Evolutionary conservation across 23 tunicate species (phyloP).

Genomic region (Styela plicata): DNA sequence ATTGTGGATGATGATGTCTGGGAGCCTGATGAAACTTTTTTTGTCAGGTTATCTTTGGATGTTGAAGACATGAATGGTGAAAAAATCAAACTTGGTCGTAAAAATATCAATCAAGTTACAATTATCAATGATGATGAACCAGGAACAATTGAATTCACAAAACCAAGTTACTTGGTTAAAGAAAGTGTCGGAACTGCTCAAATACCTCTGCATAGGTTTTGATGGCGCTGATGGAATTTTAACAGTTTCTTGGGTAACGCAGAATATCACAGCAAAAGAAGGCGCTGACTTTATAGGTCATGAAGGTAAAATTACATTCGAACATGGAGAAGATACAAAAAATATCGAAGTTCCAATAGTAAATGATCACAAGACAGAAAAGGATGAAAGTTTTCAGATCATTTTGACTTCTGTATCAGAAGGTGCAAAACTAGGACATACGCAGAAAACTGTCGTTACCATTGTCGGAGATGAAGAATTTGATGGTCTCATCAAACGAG

Average conservation of each 20-base stretch:
- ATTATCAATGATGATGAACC: slow-evolving; percentile 99
- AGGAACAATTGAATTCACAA: slow-evolving; percentile 89
- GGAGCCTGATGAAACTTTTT: slow-evolving; percentile 99
- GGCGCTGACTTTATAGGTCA: slow-evolving; percentile 77
- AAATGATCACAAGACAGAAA: slow-evolving; percentile 82
- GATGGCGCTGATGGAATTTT: slow-evolving; percentile 92
- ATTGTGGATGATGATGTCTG: slow-evolving; percentile 92
- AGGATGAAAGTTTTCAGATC: slow-evolving; percentile 93
- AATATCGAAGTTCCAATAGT: slow-evolving; percentile 73
- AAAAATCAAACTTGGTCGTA: slow-evolving; percentile 62
- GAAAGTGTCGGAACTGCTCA: slow-evolving; percentile 84
- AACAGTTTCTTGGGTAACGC: slow-evolving; percentile 65
- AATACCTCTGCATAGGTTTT: slow-evolving; percentile 70
- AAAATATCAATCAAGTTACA: slow-evolving; percentile 88
- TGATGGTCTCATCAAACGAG: slow-evolving; percentile 78
- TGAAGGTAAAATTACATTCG: slow-evolving; percentile 68
- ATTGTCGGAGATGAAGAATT: slow-evolving; percentile 99
- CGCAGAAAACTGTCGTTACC: slow-evolving; percentile 88
- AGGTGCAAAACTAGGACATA: slow-evolving; percentile 91
- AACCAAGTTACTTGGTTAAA: slow-evolving; percentile 92
- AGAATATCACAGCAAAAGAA: slow-evolving; percentile 64
- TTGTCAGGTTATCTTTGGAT: slow-evolving; percentile 59
- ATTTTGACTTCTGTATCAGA: slow-evolving; percentile 37
- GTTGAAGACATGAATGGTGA: slow-evolving; percentile 33
- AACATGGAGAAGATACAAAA: slow-evolving; percentile 87